Evolutionary conservation across 2,113 vertebrate genomes (phyloP).

Genomic region (Nymphicus hollandicus): DNA sequence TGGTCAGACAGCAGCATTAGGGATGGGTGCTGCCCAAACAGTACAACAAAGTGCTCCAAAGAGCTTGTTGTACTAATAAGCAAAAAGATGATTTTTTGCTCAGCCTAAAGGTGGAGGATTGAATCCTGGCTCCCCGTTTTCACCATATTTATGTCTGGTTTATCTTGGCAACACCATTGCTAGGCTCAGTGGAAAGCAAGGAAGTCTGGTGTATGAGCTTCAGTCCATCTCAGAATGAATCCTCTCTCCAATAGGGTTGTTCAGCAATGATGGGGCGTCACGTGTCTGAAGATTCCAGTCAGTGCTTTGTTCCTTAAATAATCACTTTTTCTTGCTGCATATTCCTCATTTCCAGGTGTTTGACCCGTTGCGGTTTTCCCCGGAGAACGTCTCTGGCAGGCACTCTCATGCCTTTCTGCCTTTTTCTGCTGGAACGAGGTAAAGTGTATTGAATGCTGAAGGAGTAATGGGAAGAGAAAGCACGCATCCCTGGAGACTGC

Average conservation of each 20-base stretch:
- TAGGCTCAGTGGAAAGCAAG: background rate
- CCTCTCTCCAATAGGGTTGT: background rate
- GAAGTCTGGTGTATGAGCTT: background rate
- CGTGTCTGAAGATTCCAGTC: background rate
- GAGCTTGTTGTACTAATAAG: background rate
- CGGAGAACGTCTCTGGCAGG: constrained; percentile 76
- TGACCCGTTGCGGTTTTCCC: constrained; percentile 83
- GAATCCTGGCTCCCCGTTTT: background rate
- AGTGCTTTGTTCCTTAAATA: background rate
- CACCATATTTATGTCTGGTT: background rate
- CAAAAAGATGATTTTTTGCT: background rate
- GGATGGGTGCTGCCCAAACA: background rate
- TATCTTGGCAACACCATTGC: background rate
- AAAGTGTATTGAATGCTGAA: background rate
- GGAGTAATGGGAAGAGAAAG: background rate
- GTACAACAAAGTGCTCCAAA: background rate
- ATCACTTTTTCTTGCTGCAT: accelerated
- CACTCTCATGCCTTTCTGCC: constrained; percentile 83
- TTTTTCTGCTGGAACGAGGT: constrained; percentile 78
- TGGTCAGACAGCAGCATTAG: accelerated
- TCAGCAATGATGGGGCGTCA: background rate
- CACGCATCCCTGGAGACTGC: background rate
- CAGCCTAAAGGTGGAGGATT: background rate
- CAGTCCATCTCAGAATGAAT: background rate
- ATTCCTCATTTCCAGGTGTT: constrained; percentile 74